Evolutionary conservation across 2,113 vertebrate species (phyloP), one percentile per base, ranked within the genome.

Genomic region (Oncorhynchus clarkii): DNA sequence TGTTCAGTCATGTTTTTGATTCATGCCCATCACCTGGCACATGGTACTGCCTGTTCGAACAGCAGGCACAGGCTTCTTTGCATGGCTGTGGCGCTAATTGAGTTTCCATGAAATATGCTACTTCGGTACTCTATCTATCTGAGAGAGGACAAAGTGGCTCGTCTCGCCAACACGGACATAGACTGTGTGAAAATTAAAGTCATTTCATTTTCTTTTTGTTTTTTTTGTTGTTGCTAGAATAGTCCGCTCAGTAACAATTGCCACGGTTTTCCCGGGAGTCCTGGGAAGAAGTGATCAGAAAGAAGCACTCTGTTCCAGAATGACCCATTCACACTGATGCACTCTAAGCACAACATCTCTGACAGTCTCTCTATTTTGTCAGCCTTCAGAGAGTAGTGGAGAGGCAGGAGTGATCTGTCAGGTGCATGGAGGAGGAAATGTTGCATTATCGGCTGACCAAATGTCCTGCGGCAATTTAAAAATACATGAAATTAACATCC

Each of bases 41-140:
- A 51, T 34, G 67, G 66, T 45, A 72, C 51, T 39, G 45, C 29
- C 24, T 72, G 70, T 49, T 72, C 31, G 3, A 76, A 22, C 51
- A 76, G 57, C 62, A 64, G 2, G 51, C 51, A 59, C 67, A 48
- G 20, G 64, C 71, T 34, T 39, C 70, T 54, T 39, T 62, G 66
- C 51, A 73, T 57, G 68, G 67, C 24, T 31, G 26, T 27, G 39
- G 39, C 67, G n/a, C 71, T 76, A 82, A 82, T 69, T 24, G 71
- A 54, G 66, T 75, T 73, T 82, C 67, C 60, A 75, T 75, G 34
- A 67, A 60, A 74, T 39, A 14, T 78, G 68, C 77, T 66, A 67
- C 57, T 31, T 81, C 57, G 2, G n/a, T 68, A 14, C 27, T 22
- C 16, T 13, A 54, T 65, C 67, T 73, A 16, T 14, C 39, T 77